Percentiles rank a stretch among this genome's conserved stretches.
Conservation (phyloP, 2,113 vertebrate species). For the Theropithecus gelada region DNA sequence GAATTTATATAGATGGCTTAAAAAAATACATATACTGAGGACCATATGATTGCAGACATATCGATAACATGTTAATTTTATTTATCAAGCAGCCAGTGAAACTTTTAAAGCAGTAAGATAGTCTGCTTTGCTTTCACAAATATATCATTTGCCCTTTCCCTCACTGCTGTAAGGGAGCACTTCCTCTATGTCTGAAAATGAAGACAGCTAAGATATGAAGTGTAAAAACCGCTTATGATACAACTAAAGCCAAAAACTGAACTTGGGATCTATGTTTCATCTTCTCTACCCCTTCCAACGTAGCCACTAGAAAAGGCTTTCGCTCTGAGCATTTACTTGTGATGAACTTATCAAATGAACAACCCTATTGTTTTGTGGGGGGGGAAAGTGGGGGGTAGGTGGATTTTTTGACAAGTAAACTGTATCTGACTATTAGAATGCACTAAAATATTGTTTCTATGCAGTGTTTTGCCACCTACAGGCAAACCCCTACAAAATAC, state of each 20-base stretch:
- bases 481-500: not conserved
- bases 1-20: not conserved
- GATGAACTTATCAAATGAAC: not conserved
- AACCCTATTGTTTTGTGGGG: not conserved
- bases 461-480: not conserved
- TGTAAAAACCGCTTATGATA: not conserved
- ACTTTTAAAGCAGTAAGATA: not conserved
- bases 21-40: not conserved
- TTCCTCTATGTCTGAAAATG: conserved; percentile 34
- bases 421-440: not conserved
- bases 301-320: not conserved
- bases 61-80: conserved; percentile 7
- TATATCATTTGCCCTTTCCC: not conserved
- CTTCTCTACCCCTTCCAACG: not conserved
- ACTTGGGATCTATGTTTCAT: not conserved
- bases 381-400: not conserved
- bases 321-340: not conserved
- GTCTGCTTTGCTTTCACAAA: conserved; percentile 44
- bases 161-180: not conserved
- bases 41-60: not conserved
- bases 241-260: conserved; percentile 13
- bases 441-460: not conserved
- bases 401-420: not conserved
- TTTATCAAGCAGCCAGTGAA: not conserved
- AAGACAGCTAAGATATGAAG: conserved; percentile 11